Percentiles rank a stretch among this genome's conserved stretches.
phyloP scores from a whole-genome alignment of 1,140 invertebrate species.

The Mercenaria mercenaria region DNA sequence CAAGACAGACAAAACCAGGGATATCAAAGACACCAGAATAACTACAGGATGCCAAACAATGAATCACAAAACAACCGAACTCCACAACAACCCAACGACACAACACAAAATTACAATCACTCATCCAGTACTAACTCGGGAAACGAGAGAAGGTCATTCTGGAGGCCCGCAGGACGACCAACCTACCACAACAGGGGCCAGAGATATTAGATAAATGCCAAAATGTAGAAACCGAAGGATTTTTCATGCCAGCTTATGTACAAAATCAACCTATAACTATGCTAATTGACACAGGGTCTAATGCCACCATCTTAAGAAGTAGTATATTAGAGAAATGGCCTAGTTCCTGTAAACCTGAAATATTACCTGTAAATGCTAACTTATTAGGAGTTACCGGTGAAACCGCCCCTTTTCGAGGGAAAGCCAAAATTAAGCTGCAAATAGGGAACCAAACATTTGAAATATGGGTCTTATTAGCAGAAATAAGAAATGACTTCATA shows the following conservation, averaged over 20 bases:
- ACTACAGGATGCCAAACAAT: neutral
- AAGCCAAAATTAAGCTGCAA: neutral
- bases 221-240: neutral
- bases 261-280: neutral
- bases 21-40: neutral
- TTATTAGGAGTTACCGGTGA: neutral
- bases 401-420: neutral
- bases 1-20: no score
- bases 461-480: neutral
- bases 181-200: neutral
- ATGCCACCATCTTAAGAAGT: neutral
- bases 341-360: neutral
- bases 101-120: neutral
- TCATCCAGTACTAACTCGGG: neutral
- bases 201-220: neutral
- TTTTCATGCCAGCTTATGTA: conserved; percentile 17
- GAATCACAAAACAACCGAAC: no score
- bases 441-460: neutral
- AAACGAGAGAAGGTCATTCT: conserved; percentile 13
- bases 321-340: neutral
- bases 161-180: neutral
- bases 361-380: neutral
- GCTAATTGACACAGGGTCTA: conserved; percentile 17
- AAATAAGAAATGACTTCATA: neutral
- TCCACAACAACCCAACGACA: no score